phyloP scores from a whole-genome alignment of 1,140 invertebrate genomes.

The Drosophila bipectinata region DNA sequence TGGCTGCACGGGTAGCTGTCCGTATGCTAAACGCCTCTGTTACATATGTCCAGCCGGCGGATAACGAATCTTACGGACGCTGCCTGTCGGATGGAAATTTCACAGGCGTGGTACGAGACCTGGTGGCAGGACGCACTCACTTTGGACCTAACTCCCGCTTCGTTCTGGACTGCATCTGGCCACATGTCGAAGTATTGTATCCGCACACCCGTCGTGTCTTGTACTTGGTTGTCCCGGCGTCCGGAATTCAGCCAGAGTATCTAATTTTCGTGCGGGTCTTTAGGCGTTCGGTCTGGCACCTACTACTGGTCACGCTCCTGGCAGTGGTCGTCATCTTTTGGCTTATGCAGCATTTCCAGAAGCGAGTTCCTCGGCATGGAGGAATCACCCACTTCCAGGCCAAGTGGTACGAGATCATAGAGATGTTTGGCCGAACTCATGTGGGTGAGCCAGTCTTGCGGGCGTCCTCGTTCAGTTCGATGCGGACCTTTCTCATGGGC shows the following conservation, averaged over 20 bases:
- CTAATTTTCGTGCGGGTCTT: slow-evolving; percentile 70
- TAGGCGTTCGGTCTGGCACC: slow-evolving; percentile 53
- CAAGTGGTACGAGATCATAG: slow-evolving; percentile 65
- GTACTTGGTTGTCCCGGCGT: slow-evolving; percentile 68
- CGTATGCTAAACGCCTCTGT: slow-evolving; percentile 62
- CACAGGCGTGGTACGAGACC: slow-evolving; percentile 59
- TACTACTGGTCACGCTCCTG: slow-evolving; percentile 56
- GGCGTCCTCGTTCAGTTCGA: slow-evolving; percentile 56
- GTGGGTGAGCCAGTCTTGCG: slow-evolving; percentile 62
- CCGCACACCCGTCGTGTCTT: slow-evolving; percentile 53
- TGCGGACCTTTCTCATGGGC: slow-evolving; percentile 62
- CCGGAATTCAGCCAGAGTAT: slow-evolving; percentile 63
- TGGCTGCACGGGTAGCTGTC: slow-evolving; percentile 47
- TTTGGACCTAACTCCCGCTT: slow-evolving; percentile 69
- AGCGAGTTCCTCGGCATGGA: slow-evolving; percentile 21
- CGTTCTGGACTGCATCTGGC: slow-evolving; percentile 59
- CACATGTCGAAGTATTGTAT: slow-evolving; percentile 62
- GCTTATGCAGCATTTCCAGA: slow-evolving; percentile 40
- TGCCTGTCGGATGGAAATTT: slow-evolving; percentile 60
- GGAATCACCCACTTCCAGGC: slow-evolving; percentile 9
- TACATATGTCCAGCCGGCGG: slow-evolving; percentile 53
- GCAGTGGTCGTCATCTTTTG: slow-evolving; percentile 51
- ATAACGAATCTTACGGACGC: slow-evolving; percentile 67
- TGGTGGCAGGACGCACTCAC: slow-evolving; percentile 51
- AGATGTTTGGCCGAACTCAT: slow-evolving; percentile 67